phyloP scores from a whole-genome alignment of 2,797 vertebrate genomes.

The Rhodeus uyekii region DNA sequence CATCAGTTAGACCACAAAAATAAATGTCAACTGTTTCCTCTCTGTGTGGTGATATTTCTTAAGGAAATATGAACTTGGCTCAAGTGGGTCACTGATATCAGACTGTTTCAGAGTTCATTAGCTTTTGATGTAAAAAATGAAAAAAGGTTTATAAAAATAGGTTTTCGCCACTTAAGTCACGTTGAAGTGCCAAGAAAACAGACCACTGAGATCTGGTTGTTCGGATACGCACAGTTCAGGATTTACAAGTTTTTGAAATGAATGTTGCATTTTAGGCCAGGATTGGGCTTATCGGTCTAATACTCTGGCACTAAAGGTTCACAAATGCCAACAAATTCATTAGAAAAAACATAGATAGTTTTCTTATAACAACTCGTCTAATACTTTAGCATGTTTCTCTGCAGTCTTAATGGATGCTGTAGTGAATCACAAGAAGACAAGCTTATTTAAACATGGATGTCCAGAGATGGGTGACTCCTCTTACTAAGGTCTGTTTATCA shows the following conservation, averaged over 20 bases:
- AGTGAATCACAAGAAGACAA: neutral
- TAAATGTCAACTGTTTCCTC: constrained; percentile 16
- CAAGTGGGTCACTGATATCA: neutral
- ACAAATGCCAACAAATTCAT: neutral
- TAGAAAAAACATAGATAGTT: constrained; percentile 4
- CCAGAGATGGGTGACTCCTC: constrained; percentile 23
- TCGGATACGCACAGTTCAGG: neutral
- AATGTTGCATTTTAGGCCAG: constrained; percentile 1
- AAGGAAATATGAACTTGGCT: constrained; percentile 13
- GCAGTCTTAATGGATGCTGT: constrained; percentile 34
- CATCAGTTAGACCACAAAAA: neutral
- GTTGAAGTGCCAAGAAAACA: constrained; percentile 21
- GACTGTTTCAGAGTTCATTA: neutral
- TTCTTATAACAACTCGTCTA: neutral
- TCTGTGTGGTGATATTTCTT: constrained; percentile 25
- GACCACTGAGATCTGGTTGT: neutral
- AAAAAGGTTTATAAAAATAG: neutral
- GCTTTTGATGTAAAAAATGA: neutral
- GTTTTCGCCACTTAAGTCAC: neutral
- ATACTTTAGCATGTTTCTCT: constrained; percentile 33
- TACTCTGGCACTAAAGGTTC: neutral
- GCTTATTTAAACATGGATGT: constrained; percentile 22
- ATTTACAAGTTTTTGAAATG: neutral
- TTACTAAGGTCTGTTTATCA: constrained; percentile 39
- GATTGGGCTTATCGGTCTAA: neutral